Percentiles rank a stretch among this genome's conserved stretches.
Conservation (phyloP, 2,888 invertebrate genomes). For the Netelia virgata region DNA sequence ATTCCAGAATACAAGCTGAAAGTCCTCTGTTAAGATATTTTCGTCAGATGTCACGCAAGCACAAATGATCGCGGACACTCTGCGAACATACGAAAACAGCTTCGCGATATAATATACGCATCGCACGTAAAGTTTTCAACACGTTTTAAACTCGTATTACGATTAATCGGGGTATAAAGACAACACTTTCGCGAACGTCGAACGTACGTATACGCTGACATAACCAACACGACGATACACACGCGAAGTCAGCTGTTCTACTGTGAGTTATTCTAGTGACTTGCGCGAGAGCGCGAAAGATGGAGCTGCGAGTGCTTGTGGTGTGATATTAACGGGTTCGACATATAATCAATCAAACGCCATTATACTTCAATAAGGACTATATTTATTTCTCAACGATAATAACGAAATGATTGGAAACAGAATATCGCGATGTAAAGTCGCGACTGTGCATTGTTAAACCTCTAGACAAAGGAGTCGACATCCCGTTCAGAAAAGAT, state of each 20-base stretch:
- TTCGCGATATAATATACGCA: not conserved
- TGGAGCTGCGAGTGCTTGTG: no score
- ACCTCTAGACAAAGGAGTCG: no score
- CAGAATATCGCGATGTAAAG: no score
- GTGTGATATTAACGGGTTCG: no score
- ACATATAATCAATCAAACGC: no score
- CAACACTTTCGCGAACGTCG: conserved; percentile 22
- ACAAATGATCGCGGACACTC: conserved; percentile 7
- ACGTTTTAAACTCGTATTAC: not conserved
- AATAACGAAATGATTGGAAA: no score
- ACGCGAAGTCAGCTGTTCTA: conserved; percentile 53
- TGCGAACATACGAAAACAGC: not conserved
- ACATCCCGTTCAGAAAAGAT: no score
- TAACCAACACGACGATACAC: not conserved
- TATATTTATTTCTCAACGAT: no score
- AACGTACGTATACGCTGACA: not conserved
- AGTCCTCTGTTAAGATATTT: not conserved
- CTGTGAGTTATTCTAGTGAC: not conserved
- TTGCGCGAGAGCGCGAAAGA: no score
- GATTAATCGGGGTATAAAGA: conserved; percentile 25
- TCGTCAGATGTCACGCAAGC: conserved; percentile 9
- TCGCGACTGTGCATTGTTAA: no score
- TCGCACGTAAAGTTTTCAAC: not conserved
- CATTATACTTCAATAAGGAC: no score
- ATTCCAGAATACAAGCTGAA: not conserved